phyloP scores from a whole-genome alignment of 2,113 vertebrate species.

The Clarias batrachus region DNA sequence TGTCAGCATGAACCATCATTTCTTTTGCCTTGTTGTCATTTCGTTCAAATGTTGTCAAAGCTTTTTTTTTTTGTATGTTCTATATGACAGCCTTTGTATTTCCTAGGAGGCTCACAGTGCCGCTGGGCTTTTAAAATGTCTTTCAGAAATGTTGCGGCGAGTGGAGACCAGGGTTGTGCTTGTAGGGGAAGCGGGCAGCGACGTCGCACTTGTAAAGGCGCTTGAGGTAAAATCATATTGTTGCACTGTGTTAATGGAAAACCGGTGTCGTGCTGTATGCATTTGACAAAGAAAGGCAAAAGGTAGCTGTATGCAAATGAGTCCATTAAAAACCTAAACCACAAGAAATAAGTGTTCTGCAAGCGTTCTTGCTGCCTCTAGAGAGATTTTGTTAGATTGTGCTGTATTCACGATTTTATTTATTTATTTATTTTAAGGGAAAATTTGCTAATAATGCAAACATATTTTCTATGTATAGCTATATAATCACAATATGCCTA shows the following conservation, averaged over 20 bases:
- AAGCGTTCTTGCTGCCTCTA: background rate
- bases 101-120: constrained; percentile 22
- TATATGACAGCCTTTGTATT: constrained; percentile 7
- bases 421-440: background rate
- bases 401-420: background rate
- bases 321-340: background rate
- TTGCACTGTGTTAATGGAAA: background rate
- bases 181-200: constrained; percentile 81
- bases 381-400: background rate
- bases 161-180: constrained; percentile 88
- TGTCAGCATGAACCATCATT: constrained; percentile 4
- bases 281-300: background rate
- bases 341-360: background rate
- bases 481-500: background rate
- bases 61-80: background rate
- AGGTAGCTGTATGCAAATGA: background rate
- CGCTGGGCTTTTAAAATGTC: constrained; percentile 44
- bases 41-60: constrained; percentile 6
- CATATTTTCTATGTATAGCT: background rate
- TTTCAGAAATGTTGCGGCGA: constrained; percentile 84
- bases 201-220: constrained; percentile 80
- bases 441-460: background rate
- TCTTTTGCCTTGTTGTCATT: background rate
- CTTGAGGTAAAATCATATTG: constrained; percentile 78
- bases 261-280: background rate